Percentiles rank a stretch among this genome's conserved stretches.
These are phyloP conservation scores for Drosophila austrosaltans DNA, from an alignment of 2,888 invertebrate species.

Conservation along the genomic window DNA sequence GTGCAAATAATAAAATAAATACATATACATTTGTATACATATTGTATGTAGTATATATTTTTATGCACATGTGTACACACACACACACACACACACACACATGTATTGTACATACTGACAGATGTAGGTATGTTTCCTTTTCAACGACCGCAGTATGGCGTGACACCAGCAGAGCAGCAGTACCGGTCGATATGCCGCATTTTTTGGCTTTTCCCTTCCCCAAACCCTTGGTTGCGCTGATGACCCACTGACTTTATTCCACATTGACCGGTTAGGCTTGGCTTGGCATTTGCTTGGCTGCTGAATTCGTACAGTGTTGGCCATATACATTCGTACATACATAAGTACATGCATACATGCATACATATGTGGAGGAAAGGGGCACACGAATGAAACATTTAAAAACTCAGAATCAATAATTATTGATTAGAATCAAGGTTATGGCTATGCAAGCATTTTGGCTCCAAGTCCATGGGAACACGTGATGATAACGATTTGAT, in stretches of 20 bases:
- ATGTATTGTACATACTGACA: neutral
- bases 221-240: slow-evolving; percentile 22
- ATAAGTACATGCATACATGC: neutral
- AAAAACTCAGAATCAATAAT: slow-evolving; percentile 15
- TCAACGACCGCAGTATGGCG: slow-evolving; percentile 49
- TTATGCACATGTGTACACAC: slow-evolving; percentile 16
- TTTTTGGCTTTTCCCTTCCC: slow-evolving; percentile 42
- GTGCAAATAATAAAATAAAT: slow-evolving; percentile 74
- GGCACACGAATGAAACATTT: slow-evolving; percentile 9
- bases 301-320: neutral
- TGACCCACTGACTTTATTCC: slow-evolving; percentile 13
- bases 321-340: neutral
- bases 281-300: slow-evolving; percentile 7
- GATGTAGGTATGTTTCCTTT: slow-evolving; percentile 22
- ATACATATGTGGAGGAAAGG: neutral
- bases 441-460: slow-evolving; percentile 2
- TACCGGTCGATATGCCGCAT: slow-evolving; percentile 73
- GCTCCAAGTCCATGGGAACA: neutral
- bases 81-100: neutral
- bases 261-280: slow-evolving; percentile 12
- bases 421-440: slow-evolving; percentile 10
- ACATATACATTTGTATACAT: slow-evolving; percentile 37
- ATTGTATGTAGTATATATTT: slow-evolving; percentile 14
- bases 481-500: neutral
- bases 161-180: slow-evolving; percentile 36